Percentiles rank a stretch among this genome's conserved stretches.
Evolutionary conservation across 1,140 invertebrate species (phyloP).

Genomic region (Drosophila auraria): DNA sequence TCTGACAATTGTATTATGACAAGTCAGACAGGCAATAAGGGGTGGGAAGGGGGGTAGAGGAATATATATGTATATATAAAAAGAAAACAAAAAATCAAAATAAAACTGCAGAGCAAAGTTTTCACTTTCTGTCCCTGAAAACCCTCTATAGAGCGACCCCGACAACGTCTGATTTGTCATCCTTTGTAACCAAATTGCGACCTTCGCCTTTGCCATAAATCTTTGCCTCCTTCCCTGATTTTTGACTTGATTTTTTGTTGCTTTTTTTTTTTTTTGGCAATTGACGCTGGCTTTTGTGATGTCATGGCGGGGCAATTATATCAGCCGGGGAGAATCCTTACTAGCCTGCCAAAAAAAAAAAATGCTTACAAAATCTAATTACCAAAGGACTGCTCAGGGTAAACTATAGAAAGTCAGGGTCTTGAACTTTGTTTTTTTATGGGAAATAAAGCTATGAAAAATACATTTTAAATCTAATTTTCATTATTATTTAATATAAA

Average conservation of each 20-base stretch:
- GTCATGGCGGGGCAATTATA: constrained; percentile 23
- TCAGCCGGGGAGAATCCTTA: constrained; percentile 3
- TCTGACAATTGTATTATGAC: constrained; percentile 61
- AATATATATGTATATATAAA: not conserved
- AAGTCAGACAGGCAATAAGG: constrained; percentile 62
- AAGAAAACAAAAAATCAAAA: constrained; percentile 10
- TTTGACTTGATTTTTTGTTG: constrained; percentile 10
- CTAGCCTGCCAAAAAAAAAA: constrained; percentile 53
- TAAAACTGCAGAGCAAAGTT: constrained; percentile 25
- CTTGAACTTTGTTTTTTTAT: too few relatives aligned
- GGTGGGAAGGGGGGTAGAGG: not conserved
- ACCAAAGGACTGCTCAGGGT: constrained; percentile 2
- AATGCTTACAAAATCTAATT: constrained; percentile 54
- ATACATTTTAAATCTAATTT: too few relatives aligned
- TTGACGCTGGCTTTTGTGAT: constrained; percentile 25
- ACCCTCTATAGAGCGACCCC: constrained; percentile 12
- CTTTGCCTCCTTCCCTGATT: constrained; percentile 25
- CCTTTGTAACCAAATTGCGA: constrained; percentile 56
- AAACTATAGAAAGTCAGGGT: too few relatives aligned
- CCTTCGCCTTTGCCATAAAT: constrained; percentile 76
- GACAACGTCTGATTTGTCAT: constrained; percentile 40
- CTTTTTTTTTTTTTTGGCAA: constrained; percentile 19
- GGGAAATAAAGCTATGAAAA: too few relatives aligned
- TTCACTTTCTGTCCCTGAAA: constrained; percentile 63
- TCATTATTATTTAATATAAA: too few relatives aligned